phyloP scores from a whole-genome alignment of 1,140 invertebrate genomes.

The Drosophila pseudoananassae region DNA sequence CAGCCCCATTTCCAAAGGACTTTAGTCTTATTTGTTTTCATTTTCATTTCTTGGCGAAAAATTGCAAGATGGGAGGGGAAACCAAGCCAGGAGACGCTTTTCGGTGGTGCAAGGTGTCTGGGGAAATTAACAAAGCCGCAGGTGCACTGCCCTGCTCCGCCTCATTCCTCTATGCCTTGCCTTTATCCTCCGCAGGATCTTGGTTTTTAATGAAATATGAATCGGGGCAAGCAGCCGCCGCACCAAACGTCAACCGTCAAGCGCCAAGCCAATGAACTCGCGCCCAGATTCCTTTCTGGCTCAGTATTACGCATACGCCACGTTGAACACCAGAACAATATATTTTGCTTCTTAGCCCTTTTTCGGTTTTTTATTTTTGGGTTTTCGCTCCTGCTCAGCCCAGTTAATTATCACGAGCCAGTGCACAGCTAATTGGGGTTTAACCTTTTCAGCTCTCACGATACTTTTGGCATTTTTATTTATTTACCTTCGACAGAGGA shows the following conservation, averaged over 20 bases:
- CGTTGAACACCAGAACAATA: slow-evolving; percentile 57
- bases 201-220: slow-evolving; percentile 73
- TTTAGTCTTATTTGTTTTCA: slow-evolving; percentile 65
- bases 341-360: slow-evolving; percentile 34
- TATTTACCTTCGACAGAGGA: slow-evolving; percentile 26
- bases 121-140: slow-evolving; percentile 78
- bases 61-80: slow-evolving; percentile 10
- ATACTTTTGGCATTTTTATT: slow-evolving; percentile 39
- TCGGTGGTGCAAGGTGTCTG: slow-evolving; percentile 65
- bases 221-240: slow-evolving; percentile 17
- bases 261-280: slow-evolving; percentile 36
- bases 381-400: neutral
- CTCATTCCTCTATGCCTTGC: neutral
- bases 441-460: slow-evolving; percentile 28
- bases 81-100: slow-evolving; percentile 19
- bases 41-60: slow-evolving; percentile 48
- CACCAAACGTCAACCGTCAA: slow-evolving; percentile 26
- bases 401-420: slow-evolving; percentile 71
- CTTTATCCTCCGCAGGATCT: slow-evolving; percentile 4
- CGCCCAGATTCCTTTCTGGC: slow-evolving; percentile 12
- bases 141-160: slow-evolving; percentile 36
- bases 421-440: slow-evolving; percentile 70
- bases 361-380: neutral
- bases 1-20: slow-evolving; percentile 20
- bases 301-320: slow-evolving; percentile 71